phyloP scores from a whole-genome alignment of 2,797 vertebrate species.

The Danio choprae region DNA sequence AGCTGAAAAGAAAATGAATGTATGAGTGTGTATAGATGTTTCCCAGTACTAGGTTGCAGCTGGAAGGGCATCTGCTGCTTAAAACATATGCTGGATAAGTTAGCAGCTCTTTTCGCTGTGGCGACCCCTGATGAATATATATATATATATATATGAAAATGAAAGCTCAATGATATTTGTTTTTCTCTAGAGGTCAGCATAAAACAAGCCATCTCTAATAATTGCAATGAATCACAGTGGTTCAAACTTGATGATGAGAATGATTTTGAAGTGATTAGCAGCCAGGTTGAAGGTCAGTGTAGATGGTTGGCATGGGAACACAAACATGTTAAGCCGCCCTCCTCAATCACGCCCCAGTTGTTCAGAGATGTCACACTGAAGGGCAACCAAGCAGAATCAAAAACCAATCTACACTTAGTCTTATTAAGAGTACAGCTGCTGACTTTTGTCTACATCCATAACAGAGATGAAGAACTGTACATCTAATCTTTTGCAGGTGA shows the following conservation, averaged over 20 bases:
- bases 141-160: too few relatives aligned
- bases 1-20: too few relatives aligned
- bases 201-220: neutral
- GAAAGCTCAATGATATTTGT: neutral
- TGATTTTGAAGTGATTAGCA: slow-evolving; percentile 39
- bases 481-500: neutral
- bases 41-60: too few relatives aligned
- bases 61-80: too few relatives aligned
- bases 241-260: slow-evolving; percentile 30
- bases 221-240: neutral
- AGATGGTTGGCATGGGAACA: slow-evolving; percentile 36
- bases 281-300: slow-evolving; percentile 34
- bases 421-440: slow-evolving; percentile 10
- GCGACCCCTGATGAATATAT: too few relatives aligned
- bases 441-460: neutral
- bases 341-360: slow-evolving; percentile 39
- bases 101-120: too few relatives aligned
- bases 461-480: neutral
- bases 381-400: neutral
- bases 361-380: slow-evolving; percentile 44
- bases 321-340: slow-evolving; percentile 25
- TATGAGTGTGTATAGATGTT: too few relatives aligned
- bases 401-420: slow-evolving; percentile 11
- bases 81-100: too few relatives aligned
- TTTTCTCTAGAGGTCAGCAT: slow-evolving; percentile 6